These are phyloP conservation scores for Ceyx melanurus DNA, from an alignment of 2,113 vertebrate species.

Conservation along the genomic window DNA sequence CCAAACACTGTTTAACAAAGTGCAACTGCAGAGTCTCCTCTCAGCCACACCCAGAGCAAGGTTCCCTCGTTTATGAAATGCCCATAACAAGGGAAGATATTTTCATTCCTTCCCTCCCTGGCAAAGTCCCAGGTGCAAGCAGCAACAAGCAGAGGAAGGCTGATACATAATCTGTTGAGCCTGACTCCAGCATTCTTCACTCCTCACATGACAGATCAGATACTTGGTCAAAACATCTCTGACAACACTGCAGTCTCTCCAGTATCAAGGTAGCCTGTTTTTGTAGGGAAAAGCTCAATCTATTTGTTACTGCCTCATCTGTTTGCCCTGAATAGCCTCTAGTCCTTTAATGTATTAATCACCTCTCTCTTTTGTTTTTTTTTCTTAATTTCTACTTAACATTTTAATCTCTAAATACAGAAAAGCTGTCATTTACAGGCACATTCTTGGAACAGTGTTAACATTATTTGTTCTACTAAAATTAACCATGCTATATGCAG, in stretches of 20 bases:
- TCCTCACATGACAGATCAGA: not conserved
- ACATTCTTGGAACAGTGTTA: not conserved
- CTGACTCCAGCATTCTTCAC: not conserved
- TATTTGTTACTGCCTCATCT: not conserved
- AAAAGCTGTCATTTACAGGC: not conserved
- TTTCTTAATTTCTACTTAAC: not conserved
- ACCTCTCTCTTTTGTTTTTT: not conserved
- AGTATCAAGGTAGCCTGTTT: not conserved
- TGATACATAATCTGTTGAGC: not conserved
- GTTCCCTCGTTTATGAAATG: slow-evolving; percentile 8
- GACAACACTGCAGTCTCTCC: not conserved
- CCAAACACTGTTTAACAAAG: not conserved
- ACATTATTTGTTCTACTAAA: not conserved
- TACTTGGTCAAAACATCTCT: not conserved
- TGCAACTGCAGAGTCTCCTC: not conserved
- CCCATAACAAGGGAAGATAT: not conserved
- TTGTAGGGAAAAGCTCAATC: not conserved
- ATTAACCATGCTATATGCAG: not conserved
- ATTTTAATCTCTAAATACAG: not conserved
- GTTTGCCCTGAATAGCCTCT: not conserved
- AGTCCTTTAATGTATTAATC: not conserved
- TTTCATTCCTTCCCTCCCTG: slow-evolving; percentile 1
- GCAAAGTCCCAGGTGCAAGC: not conserved
- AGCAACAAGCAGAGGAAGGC: not conserved
- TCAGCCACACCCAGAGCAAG: not conserved